Evolutionary conservation across 2,888 invertebrate species (phyloP).

Genomic region (Drosophila lacicola): DNA sequence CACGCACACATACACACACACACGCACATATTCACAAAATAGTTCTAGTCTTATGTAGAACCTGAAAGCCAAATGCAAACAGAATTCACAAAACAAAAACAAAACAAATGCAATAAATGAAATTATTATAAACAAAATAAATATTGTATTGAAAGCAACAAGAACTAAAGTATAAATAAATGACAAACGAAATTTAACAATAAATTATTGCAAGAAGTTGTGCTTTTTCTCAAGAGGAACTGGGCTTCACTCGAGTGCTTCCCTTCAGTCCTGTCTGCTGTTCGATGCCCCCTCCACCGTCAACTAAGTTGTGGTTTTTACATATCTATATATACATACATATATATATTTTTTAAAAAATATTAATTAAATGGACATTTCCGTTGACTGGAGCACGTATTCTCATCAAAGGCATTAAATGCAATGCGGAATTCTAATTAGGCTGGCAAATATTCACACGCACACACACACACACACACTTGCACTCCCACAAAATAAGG

Average conservation of each 20-base stretch:
- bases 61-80: constrained; percentile 34
- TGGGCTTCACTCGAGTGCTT: too few species aligned
- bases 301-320: constrained; percentile 9
- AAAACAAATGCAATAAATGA: constrained; percentile 51
- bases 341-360: constrained; percentile 34
- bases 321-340: neutral
- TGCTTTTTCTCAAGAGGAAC: neutral
- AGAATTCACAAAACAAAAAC: constrained; percentile 23
- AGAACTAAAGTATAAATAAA: constrained; percentile 51
- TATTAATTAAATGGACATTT: constrained; percentile 79
- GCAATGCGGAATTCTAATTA: constrained; percentile 80
- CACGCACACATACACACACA: neutral
- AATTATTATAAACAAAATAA: constrained; percentile 47
- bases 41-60: constrained; percentile 42
- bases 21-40: constrained; percentile 8
- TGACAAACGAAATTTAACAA: constrained; percentile 39
- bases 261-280: too few species aligned
- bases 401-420: constrained; percentile 76
- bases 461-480: constrained; percentile 22
- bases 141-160: constrained; percentile 58
- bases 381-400: constrained; percentile 75
- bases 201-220: neutral
- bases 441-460: constrained; percentile 48
- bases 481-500: constrained; percentile 19
- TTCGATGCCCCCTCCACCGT: neutral